Percentiles rank a stretch among this genome's conserved stretches.
phyloP scores from a whole-genome alignment of 2,113 vertebrate genomes.

The Cyphomyrus plagiostoma region DNA sequence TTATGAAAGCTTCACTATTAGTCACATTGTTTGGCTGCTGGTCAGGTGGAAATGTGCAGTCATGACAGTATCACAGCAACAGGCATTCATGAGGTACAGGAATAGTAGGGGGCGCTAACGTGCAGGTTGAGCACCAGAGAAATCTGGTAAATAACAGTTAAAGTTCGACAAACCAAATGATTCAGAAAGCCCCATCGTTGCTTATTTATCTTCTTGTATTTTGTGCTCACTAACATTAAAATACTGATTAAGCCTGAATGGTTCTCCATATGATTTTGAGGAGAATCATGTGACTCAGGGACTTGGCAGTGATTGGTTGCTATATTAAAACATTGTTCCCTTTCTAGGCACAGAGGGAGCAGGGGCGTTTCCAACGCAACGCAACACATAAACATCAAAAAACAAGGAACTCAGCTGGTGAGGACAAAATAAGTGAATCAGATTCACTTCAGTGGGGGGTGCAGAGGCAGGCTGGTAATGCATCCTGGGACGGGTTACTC shows the following conservation, averaged over 20 bases:
- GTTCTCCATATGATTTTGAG: background rate
- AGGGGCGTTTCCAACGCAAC: background rate
- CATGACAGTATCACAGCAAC: background rate
- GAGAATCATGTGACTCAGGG: background rate
- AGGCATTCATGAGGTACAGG: background rate
- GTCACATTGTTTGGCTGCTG: background rate
- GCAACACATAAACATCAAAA: background rate
- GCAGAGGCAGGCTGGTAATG: background rate
- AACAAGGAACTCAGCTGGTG: background rate
- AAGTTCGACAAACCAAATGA: background rate
- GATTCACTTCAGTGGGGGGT: background rate
- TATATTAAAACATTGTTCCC: background rate
- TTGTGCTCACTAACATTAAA: background rate
- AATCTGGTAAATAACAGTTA: background rate
- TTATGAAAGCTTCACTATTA: background rate
- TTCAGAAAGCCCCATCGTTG: background rate
- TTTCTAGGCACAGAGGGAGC: background rate
- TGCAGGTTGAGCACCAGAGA: background rate
- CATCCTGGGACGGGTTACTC: background rate
- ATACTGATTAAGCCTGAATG: background rate
- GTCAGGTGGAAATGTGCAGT: background rate
- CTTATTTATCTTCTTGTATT: background rate
- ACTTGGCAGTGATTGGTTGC: background rate
- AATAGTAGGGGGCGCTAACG: background rate
- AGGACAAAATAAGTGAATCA: background rate